Base-by-base conservation (phyloP, 2,888 invertebrate species). In the Rhyacophila evoluta region DNA sequence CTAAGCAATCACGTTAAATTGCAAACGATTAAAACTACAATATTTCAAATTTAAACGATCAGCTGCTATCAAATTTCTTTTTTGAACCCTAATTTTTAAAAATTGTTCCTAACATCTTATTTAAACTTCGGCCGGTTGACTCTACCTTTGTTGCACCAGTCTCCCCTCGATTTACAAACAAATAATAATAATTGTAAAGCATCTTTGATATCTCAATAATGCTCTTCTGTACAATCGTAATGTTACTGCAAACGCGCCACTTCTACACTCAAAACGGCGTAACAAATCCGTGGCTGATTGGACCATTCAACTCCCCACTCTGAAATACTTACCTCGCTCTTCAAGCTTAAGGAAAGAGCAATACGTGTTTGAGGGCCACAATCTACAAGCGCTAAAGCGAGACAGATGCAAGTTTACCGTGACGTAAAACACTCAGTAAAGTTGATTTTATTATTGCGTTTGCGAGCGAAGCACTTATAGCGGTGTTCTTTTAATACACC, bases 401-500 rank as follows among this genome's bases (percentile, higher is more conserved):
- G 81, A 78, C 12, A 67, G 67, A 12, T 36, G 36, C 3, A 67
- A 33, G 36, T 79, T 78, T 74, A 79, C 74, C 79, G 75, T 55
- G 69, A 28, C 69, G 69, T 33, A 28, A 41, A 25, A 75, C 72
- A 69, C 37, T 69, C 71, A 67, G 29, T 73, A 36, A 36, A 38
- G 39, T 33, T 28, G 70, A 69, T 80, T 81, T 81, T 81, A 81
- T 81, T 78, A 78, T 70, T 27, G 39, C 75, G 41, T 68, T 77
- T 39, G 81, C 71, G 74, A 78, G 72, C 74, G 76, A 79, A 76
- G 72, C 78, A 74, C 76, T 78, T 81, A 75, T 76, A 77, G 83
- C 88, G 88, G 84, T 87, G 83, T 85, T 89, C 82, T 82, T 83
- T 81, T 81, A 77, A 80, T 74, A 78, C 79, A 74, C 72, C 74